Percentiles rank a stretch among this genome's conserved stretches.
These are phyloP conservation scores for Hyposmocoma kahamanoa DNA, from an alignment of 1,140 invertebrate species.

Conservation along the genomic window DNA sequence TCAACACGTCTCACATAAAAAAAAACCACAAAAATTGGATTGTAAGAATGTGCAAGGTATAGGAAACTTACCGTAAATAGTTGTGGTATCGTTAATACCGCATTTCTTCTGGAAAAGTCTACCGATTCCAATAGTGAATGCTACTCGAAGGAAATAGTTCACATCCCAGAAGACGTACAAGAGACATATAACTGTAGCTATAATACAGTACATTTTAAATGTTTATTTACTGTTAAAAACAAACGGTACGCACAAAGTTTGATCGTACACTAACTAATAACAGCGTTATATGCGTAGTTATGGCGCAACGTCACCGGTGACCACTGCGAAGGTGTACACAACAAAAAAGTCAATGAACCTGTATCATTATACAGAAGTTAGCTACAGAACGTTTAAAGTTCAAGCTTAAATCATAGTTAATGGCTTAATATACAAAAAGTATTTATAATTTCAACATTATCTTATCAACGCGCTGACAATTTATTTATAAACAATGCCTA, in stretches of 20 bases:
- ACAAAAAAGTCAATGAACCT: constrained; percentile 12
- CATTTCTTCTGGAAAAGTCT: constrained; percentile 79
- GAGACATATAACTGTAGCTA: constrained; percentile 71
- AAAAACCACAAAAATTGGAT: too few relatives aligned
- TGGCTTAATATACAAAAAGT: too few relatives aligned
- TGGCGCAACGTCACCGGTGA: background rate
- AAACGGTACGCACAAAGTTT: background rate
- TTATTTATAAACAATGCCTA: too few relatives aligned
- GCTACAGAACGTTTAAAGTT: background rate
- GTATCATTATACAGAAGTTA: constrained; percentile 7
- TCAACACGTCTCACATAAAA: too few relatives aligned
- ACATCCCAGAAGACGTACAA: constrained; percentile 84
- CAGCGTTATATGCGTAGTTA: background rate
- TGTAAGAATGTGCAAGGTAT: too few relatives aligned
- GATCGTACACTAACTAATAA: background rate
- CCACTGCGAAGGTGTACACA: background rate
- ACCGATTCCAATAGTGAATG: constrained; percentile 77
- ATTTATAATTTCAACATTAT: too few relatives aligned
- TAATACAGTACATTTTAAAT: constrained; percentile 48
- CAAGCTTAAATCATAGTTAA: too few relatives aligned
- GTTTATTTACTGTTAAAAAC: background rate
- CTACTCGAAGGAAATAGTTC: constrained; percentile 82
- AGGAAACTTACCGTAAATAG: constrained; percentile 79
- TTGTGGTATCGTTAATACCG: constrained; percentile 79
- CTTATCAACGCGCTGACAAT: too few relatives aligned